Evolutionary conservation across 1,140 invertebrate genomes (phyloP).

Genomic region (Bombus pascuorum): DNA sequence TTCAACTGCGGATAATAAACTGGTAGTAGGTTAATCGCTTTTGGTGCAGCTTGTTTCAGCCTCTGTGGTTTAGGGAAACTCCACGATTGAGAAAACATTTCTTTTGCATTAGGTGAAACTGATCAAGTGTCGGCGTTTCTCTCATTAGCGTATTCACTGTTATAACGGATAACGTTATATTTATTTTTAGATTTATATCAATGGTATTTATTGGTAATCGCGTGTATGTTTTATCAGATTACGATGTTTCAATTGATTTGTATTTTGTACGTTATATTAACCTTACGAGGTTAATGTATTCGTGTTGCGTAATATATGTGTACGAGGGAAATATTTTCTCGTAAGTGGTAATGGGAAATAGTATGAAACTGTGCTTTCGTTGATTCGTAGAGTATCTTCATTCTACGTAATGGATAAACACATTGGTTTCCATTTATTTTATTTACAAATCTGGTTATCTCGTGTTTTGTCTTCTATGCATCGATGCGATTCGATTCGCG

Average conservation of each 20-base stretch:
- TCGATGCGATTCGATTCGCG: no score
- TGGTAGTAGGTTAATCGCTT: conserved; percentile 12
- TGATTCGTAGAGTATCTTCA: not conserved
- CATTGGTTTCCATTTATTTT: not conserved
- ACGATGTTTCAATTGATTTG: no score
- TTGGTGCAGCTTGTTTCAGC: not conserved
- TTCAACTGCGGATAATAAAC: not conserved
- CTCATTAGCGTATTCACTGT: not conserved
- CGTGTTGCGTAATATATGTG: no score
- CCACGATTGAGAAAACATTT: not conserved
- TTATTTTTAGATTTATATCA: not conserved
- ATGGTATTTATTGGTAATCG: not conserved
- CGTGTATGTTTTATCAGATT: no score
- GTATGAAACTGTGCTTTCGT: not conserved
- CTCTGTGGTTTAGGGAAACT: no score
- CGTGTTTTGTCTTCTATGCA: no score
- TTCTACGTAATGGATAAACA: not conserved
- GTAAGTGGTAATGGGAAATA: not conserved
- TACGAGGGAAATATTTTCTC: not conserved
- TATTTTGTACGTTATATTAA: not conserved
- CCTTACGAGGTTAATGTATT: not conserved
- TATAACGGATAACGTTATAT: not conserved
- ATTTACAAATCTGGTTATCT: not conserved
- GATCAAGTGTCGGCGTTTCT: not conserved
- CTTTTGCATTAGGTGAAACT: not conserved